A percentile compares a stretch with the other conserved stretches of the same genome.
Conservation (phyloP, 2,888 invertebrate genomes). For the Stramonita haemastoma region DNA sequence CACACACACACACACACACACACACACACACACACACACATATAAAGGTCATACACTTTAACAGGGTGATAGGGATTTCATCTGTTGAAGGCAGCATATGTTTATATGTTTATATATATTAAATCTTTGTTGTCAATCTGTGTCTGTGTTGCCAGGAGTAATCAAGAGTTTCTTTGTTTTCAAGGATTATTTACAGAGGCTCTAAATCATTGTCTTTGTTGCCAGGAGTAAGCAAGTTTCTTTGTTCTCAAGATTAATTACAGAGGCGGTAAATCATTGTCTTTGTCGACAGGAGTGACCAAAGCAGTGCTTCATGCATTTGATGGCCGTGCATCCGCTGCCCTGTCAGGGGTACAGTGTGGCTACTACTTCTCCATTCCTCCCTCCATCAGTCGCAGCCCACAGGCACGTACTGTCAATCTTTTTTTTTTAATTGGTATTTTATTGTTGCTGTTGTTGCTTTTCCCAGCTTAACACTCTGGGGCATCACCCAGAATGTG, state of each 20-base stretch:
- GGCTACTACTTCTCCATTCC: constrained; percentile 79
- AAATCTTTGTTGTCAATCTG: too few species aligned
- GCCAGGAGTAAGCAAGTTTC: not conserved
- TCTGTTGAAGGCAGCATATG: too few species aligned
- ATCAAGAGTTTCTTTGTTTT: too few species aligned
- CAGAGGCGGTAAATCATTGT: constrained; percentile 56
- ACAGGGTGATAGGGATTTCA: too few species aligned
- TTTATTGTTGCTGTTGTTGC: not conserved
- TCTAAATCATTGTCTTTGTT: too few species aligned
- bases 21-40: too few species aligned
- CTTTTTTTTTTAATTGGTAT: not conserved
- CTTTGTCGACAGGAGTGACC: constrained; percentile 62
- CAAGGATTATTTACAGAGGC: too few species aligned
- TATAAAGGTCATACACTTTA: too few species aligned
- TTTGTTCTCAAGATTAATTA: constrained; percentile 61
- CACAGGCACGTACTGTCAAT: constrained; percentile 68
- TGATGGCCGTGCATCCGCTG: constrained; percentile 76
- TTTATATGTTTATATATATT: too few species aligned
- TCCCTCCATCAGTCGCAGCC: constrained; percentile 75
- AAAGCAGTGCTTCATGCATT: constrained; percentile 78
- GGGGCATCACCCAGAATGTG: too few species aligned
- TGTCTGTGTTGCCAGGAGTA: too few species aligned
- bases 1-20: too few species aligned
- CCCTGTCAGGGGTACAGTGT: constrained; percentile 72
- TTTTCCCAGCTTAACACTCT: not conserved